These are phyloP conservation scores for Nyctereutes procyonoides DNA, from an alignment of 2,113 vertebrate species.

Conservation along the genomic window DNA sequence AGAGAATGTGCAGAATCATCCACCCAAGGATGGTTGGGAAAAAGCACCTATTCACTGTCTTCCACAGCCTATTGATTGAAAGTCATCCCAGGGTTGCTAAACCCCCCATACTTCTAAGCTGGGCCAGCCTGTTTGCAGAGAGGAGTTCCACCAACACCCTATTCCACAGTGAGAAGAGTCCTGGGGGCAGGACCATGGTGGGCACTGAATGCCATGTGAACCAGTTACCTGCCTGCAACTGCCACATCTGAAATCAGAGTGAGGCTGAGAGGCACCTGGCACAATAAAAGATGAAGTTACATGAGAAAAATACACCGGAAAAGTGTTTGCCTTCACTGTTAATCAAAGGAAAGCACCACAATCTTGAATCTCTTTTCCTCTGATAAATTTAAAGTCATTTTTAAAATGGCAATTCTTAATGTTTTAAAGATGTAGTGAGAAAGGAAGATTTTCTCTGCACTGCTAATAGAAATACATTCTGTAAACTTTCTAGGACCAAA, in stretches of 20 bases:
- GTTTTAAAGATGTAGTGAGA: neutral
- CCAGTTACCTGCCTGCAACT: neutral
- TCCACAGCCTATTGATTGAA: neutral
- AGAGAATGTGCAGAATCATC: neutral
- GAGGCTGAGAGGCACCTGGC: neutral
- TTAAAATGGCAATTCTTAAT: neutral
- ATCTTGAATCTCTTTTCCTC: neutral
- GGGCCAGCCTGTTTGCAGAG: neutral
- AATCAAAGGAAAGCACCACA: neutral
- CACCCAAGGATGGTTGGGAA: too few species aligned
- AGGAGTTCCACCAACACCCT: neutral
- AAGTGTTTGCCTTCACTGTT: neutral
- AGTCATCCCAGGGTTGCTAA: neutral
- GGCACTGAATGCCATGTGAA: neutral
- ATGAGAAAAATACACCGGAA: neutral
- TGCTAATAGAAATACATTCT: neutral
- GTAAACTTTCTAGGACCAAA: neutral
- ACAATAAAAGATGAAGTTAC: neutral
- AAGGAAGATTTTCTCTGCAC: neutral
- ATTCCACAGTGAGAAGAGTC: neutral
- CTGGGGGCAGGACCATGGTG: neutral
- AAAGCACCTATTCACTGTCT: neutral
- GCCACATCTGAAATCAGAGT: neutral
- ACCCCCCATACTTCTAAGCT: neutral
- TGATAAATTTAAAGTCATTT: neutral